Evolutionary conservation across 2,888 invertebrate species (phyloP), one percentile per base, ranked within the genome.

Genomic region (Plebejus anna): DNA sequence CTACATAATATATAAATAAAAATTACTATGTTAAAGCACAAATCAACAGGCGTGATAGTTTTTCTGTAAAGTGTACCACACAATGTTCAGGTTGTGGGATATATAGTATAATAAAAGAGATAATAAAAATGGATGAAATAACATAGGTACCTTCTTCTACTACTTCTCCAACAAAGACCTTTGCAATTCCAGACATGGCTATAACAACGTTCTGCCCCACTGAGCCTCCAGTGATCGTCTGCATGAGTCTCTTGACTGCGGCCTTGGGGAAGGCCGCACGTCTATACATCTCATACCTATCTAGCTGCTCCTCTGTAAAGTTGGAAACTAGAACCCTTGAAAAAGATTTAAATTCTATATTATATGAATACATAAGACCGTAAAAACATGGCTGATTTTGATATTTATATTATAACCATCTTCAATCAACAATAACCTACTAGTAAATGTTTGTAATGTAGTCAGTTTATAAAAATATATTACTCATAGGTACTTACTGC

Each of bases 121-220:
- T 51, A 38, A 28, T 66, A 70, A 66, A 59, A 6, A 57, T n/a
- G n/a, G 70, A 28, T 75, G 13, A 42, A 66, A 4, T 61, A 76
- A 80, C 76, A 82, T 92, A 98, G 22, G 22, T 32, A 32, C 98
- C 98, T 96, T 99, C 98, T 94, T 99, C 99, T 4, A 99, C 98
- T 78, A 99, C 96, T 94, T 99, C 99, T 32, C 99, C 99, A 13
- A 99, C 98, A 94, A 99, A 99, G 0, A 99, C 99, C 94, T 99
- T 99, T 1, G 99, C 98, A 83, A 99, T 99, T 80, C 99, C 99
- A 22, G 99, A 98, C 98, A 99, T 99, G 0, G 99, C 99, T 84
- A 99, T 99, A 0, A 99, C 99, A 75, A 99, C 99, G 94, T 99
- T 99, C 87, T 99, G 99, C 0, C 99, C 98, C 0, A 99, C 98